A percentile compares a stretch with the other conserved stretches of the same genome.
phyloP scores from a whole-genome alignment of 2,888 invertebrate species.

The Polyploca ridens region DNA sequence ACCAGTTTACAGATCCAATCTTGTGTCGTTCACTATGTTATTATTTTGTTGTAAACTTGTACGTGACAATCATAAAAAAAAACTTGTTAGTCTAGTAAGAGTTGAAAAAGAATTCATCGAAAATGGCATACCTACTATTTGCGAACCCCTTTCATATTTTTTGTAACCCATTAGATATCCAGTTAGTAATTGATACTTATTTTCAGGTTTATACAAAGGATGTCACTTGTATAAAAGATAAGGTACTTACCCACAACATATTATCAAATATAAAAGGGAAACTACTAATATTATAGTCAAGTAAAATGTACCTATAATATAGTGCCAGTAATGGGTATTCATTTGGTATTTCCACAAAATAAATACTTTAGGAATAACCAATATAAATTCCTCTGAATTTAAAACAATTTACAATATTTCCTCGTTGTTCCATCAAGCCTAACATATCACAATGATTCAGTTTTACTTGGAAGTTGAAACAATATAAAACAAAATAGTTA shows the following conservation, averaged over 20 bases:
- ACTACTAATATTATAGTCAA: slow-evolving; percentile 9
- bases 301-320: neutral
- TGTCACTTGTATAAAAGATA: slow-evolving; percentile 63
- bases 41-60: neutral
- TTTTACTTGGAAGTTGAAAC: neutral
- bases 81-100: neutral
- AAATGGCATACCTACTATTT: too few species aligned
- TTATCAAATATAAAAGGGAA: neutral
- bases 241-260: slow-evolving; percentile 51
- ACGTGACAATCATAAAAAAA: neutral
- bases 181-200: slow-evolving; percentile 15
- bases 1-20: slow-evolving; percentile 3
- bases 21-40: neutral
- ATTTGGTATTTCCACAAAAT: too few species aligned
- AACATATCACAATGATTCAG: neutral
- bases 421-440: neutral
- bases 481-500: neutral
- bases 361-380: too few species aligned
- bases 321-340: too few species aligned
- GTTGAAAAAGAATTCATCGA: too few species aligned
- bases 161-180: neutral
- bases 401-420: neutral
- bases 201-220: slow-evolving; percentile 71
- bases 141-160: slow-evolving; percentile 8
- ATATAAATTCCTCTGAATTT: too few species aligned